Percentiles rank a stretch among this genome's conserved stretches.
These are phyloP conservation scores for Eremophila alpestris DNA, from an alignment of 2,797 vertebrate species.

Conservation along the genomic window DNA sequence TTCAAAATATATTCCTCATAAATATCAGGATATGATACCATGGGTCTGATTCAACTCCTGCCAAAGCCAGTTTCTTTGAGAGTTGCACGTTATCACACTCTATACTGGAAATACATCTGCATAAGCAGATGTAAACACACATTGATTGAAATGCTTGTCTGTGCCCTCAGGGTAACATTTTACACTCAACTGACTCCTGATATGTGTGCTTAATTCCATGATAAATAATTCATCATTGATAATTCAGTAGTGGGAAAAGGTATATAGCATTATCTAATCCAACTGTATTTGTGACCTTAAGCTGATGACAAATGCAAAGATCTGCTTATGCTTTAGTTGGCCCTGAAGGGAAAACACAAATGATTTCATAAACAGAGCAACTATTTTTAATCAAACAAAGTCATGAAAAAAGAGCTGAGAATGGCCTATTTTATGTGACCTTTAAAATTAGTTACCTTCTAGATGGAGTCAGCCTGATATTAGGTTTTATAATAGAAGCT, in stretches of 20 bases:
- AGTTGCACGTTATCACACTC: neutral
- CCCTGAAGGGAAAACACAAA: neutral
- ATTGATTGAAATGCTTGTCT: neutral
- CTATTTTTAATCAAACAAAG: constrained; percentile 38
- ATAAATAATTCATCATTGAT: neutral
- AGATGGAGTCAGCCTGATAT: neutral
- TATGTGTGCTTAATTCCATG: neutral
- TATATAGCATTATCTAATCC: neutral
- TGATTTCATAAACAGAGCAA: constrained; percentile 32
- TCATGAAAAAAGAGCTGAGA: neutral
- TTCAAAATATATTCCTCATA: neutral
- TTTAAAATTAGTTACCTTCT: constrained; percentile 49
- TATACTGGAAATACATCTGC: neutral
- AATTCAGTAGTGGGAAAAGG: neutral
- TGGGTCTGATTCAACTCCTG: neutral
- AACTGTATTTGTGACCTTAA: neutral
- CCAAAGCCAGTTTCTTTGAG: neutral
- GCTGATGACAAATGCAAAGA: neutral
- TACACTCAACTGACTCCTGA: neutral
- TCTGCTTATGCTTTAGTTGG: neutral
- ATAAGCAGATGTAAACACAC: neutral
- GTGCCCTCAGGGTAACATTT: neutral
- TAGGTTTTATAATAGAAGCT: neutral
- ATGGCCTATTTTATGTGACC: constrained; percentile 30
- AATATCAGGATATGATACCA: neutral